Percentiles rank a stretch among this genome's conserved stretches.
phyloP scores from a whole-genome alignment of 2,888 invertebrate species.

The Priocnemis perturbator region DNA sequence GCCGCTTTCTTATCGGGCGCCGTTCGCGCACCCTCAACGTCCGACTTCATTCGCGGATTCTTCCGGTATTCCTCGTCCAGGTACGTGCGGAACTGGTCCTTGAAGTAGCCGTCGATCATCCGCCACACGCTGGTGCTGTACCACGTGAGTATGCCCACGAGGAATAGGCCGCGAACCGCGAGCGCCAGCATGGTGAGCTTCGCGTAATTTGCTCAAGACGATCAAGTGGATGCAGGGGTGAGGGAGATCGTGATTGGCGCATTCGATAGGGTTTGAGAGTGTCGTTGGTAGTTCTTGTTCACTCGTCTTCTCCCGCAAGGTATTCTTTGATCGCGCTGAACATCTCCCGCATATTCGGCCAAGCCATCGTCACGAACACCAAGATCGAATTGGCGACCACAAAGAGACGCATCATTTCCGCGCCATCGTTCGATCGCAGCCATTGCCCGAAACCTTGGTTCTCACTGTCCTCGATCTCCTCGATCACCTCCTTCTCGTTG shows the following conservation, averaged over 20 bases:
- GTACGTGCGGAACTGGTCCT: slow-evolving; percentile 82
- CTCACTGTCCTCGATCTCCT: slow-evolving; percentile 50
- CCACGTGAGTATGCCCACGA: slow-evolving; percentile 83
- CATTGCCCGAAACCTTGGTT: slow-evolving; percentile 71
- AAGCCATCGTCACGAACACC: slow-evolving; percentile 83
- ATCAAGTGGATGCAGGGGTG: no score
- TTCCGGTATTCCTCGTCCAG: slow-evolving; percentile 76
- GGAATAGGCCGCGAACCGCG: slow-evolving; percentile 80
- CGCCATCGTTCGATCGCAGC: slow-evolving; percentile 79
- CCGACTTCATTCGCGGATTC: slow-evolving; percentile 67
- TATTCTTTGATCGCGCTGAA: slow-evolving; percentile 76
- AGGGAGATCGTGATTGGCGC: no score
- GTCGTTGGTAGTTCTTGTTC: no score
- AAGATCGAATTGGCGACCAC: slow-evolving; percentile 86
- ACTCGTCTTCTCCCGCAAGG: slow-evolving; percentile 60
- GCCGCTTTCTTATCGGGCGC: background rate
- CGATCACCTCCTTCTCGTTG: slow-evolving; percentile 42
- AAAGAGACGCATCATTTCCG: slow-evolving; percentile 88
- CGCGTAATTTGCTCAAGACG: no score
- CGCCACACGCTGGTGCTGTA: slow-evolving; percentile 84
- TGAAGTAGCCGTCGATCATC: slow-evolving; percentile 86
- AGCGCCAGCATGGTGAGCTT: slow-evolving; percentile 79
- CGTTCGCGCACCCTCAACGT: slow-evolving; percentile 41
- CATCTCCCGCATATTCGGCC: slow-evolving; percentile 83
- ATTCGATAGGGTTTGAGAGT: no score